Evolutionary conservation across 2,888 invertebrate species (phyloP).

Genomic region (Eupeodes latifasciatus): DNA sequence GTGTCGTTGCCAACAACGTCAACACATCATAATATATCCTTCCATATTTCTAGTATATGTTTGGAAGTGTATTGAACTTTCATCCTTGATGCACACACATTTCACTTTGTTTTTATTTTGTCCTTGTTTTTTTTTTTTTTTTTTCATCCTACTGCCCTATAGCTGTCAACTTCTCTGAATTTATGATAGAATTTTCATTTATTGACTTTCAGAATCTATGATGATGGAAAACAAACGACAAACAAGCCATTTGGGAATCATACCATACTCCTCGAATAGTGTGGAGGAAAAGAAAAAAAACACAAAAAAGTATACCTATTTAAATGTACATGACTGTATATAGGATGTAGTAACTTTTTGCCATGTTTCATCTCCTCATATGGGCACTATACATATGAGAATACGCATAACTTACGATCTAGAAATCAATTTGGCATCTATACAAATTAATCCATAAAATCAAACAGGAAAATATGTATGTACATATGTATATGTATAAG

Average conservation of each 20-base stretch:
- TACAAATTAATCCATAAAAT: constrained; percentile 66
- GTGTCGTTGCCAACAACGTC: constrained; percentile 41
- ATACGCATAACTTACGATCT: constrained; percentile 1
- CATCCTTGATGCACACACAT: neutral
- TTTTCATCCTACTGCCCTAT: constrained; percentile 13
- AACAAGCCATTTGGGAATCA: constrained; percentile 30
- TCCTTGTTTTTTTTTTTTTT: constrained; percentile 6
- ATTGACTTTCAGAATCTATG: constrained; percentile 61
- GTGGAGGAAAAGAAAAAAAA: neutral
- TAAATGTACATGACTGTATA: no score
- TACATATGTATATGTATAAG: neutral
- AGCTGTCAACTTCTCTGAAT: constrained; percentile 58
- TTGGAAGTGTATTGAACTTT: constrained; percentile 62
- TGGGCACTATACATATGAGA: no score
- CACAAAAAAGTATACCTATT: no score
- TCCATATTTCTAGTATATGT: constrained; percentile 12
- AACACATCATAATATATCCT: constrained; percentile 20
- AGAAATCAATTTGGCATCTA: constrained; percentile 63
- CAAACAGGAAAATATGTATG: constrained; percentile 31
- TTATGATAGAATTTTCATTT: constrained; percentile 66
- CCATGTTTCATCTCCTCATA: no score
- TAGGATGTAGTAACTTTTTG: no score
- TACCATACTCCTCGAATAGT: neutral
- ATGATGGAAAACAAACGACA: constrained; percentile 24
- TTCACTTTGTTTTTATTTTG: neutral